Conservation (phyloP, 2,797 vertebrate species). For the Kryptolebias ocellatus region DNA sequence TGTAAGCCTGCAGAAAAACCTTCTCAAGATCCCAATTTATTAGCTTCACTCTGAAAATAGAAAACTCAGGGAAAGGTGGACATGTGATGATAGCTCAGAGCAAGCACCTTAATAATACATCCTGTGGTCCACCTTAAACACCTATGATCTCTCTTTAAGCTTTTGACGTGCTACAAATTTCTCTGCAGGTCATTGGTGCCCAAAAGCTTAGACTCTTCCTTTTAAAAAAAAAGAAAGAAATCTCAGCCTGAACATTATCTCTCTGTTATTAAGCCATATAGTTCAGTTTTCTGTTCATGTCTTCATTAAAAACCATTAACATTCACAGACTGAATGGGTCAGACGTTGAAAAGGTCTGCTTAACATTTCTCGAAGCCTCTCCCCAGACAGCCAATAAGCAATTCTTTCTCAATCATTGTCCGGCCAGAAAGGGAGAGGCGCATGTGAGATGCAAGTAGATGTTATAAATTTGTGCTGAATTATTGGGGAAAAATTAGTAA, state of each 20-base stretch:
- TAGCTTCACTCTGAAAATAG: constrained; percentile 80
- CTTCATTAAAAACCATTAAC: constrained; percentile 98
- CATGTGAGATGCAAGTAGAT: constrained; percentile 42
- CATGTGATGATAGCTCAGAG: constrained; percentile 61
- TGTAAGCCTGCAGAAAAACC: constrained; percentile 79
- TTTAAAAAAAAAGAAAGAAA: constrained; percentile 9
- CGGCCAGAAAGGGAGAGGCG: constrained; percentile 28
- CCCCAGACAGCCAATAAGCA: constrained; percentile 82
- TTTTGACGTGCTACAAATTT: constrained; percentile 49
- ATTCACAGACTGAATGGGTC: constrained; percentile 91
- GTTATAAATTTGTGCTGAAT: constrained; percentile 55
- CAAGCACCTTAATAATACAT: constrained; percentile 68
- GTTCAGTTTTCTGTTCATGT: constrained; percentile 90
- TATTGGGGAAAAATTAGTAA: constrained; percentile 46
- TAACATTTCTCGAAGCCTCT: constrained; percentile 90
- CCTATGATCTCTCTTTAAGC: constrained; percentile 83
- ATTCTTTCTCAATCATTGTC: constrained; percentile 91
- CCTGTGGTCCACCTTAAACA: constrained; percentile 64
- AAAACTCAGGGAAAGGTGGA: constrained; percentile 75
- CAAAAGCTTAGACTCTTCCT: constrained; percentile 29
- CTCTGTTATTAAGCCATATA: constrained; percentile 86
- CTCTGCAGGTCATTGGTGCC: constrained; percentile 21
- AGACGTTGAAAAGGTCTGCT: constrained; percentile 95
- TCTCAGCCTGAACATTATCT: constrained; percentile 36
- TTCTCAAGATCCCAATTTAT: constrained; percentile 76